Evolutionary conservation across 2,797 vertebrate genomes (phyloP), one percentile per base, ranked within the genome.

Genomic region (Aeoliscus strigatus): DNA sequence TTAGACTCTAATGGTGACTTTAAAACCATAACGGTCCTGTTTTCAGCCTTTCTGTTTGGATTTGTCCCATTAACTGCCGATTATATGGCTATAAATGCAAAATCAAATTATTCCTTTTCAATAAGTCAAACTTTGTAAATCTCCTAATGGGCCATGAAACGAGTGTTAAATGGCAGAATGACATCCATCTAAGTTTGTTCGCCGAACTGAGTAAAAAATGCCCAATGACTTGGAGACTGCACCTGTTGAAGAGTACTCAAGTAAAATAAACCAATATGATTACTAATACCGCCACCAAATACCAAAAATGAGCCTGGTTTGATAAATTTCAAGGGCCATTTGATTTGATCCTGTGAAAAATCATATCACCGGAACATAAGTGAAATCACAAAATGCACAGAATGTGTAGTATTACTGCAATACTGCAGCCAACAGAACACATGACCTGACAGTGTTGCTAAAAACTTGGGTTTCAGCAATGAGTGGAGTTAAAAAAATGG

Each of bases 61-160:
- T 59, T 54, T 63, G 24, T 65, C 48, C 70, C 27, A 42, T 60
- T 26, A 60, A 49, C 64, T 48, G 53, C 44, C 39, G 61, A 34
- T 14, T 60, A 40, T 52, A 35, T 60, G 55, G 49, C 31, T 32
- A 38, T 27, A 13, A 54, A 46, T 46, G 41, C 28, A 62, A 62
- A 68, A 48, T 37, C 39, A 73, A 60, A 60, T 53, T 49, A 39
- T 37, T 67, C 25, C 21, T 43, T 60, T 37, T 48, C 25, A 43
- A 48, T 60, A 69, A 81, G 35, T 74, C 49, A 63, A 80, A 84
- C 66, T 66, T 60, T 60, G 59, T 15, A 57, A 79, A 68, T 68
- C 42, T 49, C 43, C 44, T 78, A 83, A 83, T 65, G 75, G 46
- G 50, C 59, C 60, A 34, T 69, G 66, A 75, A 52, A 40, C 40